Conservation (phyloP, 2,888 invertebrate species). For the Sylvicola cinctus region DNA sequence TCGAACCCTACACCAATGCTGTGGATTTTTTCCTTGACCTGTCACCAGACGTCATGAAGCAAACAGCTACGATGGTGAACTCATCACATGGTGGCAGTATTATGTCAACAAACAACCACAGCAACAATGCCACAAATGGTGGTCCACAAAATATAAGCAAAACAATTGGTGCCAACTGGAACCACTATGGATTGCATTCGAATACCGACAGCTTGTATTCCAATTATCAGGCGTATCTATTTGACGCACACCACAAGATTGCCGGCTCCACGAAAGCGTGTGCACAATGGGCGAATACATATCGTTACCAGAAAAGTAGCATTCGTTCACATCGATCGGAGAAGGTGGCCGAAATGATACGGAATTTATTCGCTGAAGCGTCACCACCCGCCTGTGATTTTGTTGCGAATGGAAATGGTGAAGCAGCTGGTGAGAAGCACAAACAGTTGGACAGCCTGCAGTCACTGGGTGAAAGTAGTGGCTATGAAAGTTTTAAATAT, state of each 20-base stretch:
- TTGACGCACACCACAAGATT: conserved; percentile 64
- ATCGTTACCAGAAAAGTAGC: conserved; percentile 38
- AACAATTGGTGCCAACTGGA: conserved; percentile 30
- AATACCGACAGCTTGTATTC: conserved; percentile 49
- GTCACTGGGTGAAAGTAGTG: conserved; percentile 56
- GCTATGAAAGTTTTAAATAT: conserved; percentile 51
- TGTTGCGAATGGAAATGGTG: conserved; percentile 1
- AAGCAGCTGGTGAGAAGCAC: not conserved
- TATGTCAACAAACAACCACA: no score
- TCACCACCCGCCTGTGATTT: no score
- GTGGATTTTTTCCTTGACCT: conserved; percentile 56
- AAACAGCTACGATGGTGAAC: conserved; percentile 9
- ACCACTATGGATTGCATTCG: conserved; percentile 28
- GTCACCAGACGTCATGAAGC: conserved; percentile 35
- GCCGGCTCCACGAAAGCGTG: conserved; percentile 54
- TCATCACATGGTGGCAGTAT: no score
- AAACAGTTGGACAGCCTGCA: conserved; percentile 37
- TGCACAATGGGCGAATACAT: conserved; percentile 55
- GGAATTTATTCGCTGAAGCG: conserved; percentile 21
- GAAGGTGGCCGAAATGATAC: conserved; percentile 16
- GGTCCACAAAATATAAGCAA: conserved; percentile 16
- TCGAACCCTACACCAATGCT: conserved; percentile 51
- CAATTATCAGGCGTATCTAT: conserved; percentile 70
- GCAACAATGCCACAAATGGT: no score
- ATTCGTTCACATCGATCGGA: no score